phyloP scores from a whole-genome alignment of 2,888 invertebrate species.

The Plusia festucae region DNA sequence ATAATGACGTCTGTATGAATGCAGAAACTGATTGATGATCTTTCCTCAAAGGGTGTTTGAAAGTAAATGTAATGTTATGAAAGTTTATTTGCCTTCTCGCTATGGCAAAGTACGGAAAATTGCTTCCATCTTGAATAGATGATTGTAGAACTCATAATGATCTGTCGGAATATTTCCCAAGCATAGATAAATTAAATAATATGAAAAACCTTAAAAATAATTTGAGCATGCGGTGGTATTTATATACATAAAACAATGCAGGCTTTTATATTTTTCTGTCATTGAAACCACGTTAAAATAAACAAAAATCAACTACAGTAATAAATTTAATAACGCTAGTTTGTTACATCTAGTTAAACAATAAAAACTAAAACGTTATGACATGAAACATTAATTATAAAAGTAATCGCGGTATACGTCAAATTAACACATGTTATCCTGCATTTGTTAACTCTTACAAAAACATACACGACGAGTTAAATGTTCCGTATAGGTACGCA shows the following conservation, averaged over 20 bases:
- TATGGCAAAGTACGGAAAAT: background rate
- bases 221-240: background rate
- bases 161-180: background rate
- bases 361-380: background rate
- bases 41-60: background rate
- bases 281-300: background rate
- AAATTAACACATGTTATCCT: background rate
- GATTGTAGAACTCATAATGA: background rate
- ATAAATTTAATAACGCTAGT: background rate
- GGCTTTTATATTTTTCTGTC: too few relatives aligned
- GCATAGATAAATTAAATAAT: too few relatives aligned
- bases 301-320: background rate
- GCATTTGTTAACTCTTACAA: background rate
- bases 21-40: slow-evolving; percentile 1
- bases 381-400: slow-evolving; percentile 1
- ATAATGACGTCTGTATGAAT: background rate
- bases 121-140: background rate
- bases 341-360: slow-evolving; percentile 4
- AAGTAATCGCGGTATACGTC: slow-evolving; percentile 3
- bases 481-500: background rate
- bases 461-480: background rate
- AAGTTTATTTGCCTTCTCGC: background rate
- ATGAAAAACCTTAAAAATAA: too few relatives aligned
- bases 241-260: too few relatives aligned
- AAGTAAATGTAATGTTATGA: background rate